phyloP scores from a whole-genome alignment of 2,888 invertebrate species.

The Drosophila recens region DNA sequence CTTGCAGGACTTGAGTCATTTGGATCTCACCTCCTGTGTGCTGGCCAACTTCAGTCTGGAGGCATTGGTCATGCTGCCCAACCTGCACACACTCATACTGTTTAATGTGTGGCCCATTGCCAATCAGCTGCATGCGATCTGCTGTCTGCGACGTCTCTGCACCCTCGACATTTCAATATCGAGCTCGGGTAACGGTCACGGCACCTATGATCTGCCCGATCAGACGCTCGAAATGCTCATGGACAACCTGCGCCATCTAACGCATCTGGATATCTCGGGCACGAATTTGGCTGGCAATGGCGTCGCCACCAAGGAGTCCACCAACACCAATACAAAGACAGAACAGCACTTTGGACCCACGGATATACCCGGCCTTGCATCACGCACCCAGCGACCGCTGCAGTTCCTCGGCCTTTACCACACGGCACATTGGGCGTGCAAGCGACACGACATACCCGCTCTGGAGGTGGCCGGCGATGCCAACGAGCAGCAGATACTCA shows the following conservation, averaged over 20 bases:
- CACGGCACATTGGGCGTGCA: constrained; percentile 95
- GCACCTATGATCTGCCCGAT: constrained; percentile 91
- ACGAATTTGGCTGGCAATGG: constrained; percentile 97
- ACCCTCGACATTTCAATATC: constrained; percentile 95
- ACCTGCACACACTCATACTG: constrained; percentile 91
- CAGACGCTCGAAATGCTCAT: constrained; percentile 89
- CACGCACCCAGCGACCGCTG: constrained; percentile 91
- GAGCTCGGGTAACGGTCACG: constrained; percentile 88
- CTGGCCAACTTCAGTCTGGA: constrained; percentile 85
- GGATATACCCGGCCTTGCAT: constrained; percentile 95
- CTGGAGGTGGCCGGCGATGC: constrained; percentile 95
- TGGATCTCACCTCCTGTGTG: constrained; percentile 84
- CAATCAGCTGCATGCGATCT: constrained; percentile 87
- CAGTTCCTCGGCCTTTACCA: constrained; percentile 97
- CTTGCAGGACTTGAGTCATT: constrained; percentile 81
- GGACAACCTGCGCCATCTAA: constrained; percentile 90
- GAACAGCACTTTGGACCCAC: constrained; percentile 79
- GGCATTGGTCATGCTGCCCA: constrained; percentile 87
- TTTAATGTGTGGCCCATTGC: constrained; percentile 91
- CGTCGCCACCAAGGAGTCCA: constrained; percentile 87
- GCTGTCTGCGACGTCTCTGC: constrained; percentile 87
- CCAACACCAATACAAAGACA: constrained; percentile 69
- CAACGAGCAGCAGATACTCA: constrained; percentile 95
- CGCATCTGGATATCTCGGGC: constrained; percentile 96
- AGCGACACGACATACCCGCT: constrained; percentile 96